These are phyloP conservation scores for Dromococcyx pavoninus DNA, from an alignment of 2,797 vertebrate species.

Conservation along the genomic window DNA sequence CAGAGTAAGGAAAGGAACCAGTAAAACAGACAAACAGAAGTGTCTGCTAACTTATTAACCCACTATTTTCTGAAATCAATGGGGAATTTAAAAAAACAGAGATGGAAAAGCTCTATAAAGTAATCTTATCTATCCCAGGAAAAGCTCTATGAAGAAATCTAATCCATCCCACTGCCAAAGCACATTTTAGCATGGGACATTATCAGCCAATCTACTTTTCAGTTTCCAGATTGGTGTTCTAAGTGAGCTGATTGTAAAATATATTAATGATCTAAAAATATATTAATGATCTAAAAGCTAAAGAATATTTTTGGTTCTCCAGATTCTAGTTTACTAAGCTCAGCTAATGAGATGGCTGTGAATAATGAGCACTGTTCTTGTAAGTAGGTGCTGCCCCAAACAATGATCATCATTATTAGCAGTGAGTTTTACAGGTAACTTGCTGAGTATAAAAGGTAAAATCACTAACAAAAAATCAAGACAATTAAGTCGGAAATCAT, in stretches of 20 bases:
- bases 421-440: background rate
- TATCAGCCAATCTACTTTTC: background rate
- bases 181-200: conserved; percentile 44
- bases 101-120: conserved; percentile 54
- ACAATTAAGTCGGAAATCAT: background rate
- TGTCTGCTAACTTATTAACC: conserved; percentile 34
- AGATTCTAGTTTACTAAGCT: background rate
- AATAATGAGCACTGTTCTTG: background rate
- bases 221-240: conserved; percentile 28
- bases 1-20: conserved; percentile 51
- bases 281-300: background rate
- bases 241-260: conserved; percentile 12
- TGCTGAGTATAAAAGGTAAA: background rate
- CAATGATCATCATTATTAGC: background rate
- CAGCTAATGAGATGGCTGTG: background rate
- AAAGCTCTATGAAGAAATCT: conserved; percentile 63
- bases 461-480: background rate
- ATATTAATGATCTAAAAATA: background rate
- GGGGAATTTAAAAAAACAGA: conserved; percentile 51
- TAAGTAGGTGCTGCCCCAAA: background rate
- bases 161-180: conserved; percentile 4
- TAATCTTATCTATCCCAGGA: conserved; percentile 51
- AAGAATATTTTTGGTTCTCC: background rate
- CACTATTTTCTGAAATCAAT: conserved; percentile 59
- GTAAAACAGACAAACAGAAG: conserved; percentile 35